Percentiles rank a stretch among this genome's conserved stretches.
phyloP scores from a whole-genome alignment of 2,888 invertebrate species.

The Uloborus plumipes region DNA sequence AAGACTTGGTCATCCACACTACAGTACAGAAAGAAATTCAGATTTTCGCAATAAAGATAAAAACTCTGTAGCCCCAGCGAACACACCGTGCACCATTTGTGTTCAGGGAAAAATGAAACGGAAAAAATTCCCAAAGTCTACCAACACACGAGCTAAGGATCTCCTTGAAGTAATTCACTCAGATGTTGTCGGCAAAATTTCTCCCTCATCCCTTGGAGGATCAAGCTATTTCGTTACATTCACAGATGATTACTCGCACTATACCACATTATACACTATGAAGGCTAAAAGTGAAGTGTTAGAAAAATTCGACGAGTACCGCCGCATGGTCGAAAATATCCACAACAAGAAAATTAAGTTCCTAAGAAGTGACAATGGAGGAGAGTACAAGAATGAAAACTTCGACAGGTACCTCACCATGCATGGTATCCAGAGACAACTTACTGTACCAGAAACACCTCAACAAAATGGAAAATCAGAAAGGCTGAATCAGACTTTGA shows the following conservation, averaged over 20 bases:
- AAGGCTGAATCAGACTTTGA: not conserved
- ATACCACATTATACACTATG: slow-evolving; percentile 18
- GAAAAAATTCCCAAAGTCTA: slow-evolving; percentile 16
- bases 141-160: slow-evolving; percentile 17
- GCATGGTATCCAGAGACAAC: slow-evolving; percentile 13
- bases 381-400: not conserved
- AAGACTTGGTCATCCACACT: slow-evolving; percentile 21
- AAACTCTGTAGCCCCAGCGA: not conserved
- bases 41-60: not conserved
- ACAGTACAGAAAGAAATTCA: not conserved
- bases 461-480: not conserved
- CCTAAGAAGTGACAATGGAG: slow-evolving; percentile 3
- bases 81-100: not conserved
- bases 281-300: slow-evolving; percentile 18
- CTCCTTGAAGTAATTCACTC: slow-evolving; percentile 23
- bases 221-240: slow-evolving; percentile 21
- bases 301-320: slow-evolving; percentile 17
- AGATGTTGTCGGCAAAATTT: slow-evolving; percentile 32
- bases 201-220: slow-evolving; percentile 21
- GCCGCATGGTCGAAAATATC: slow-evolving; percentile 9
- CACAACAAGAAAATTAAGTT: slow-evolving; percentile 13
- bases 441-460: no score
- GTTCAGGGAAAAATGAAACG: slow-evolving; percentile 22
- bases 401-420: slow-evolving; percentile 4
- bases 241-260: slow-evolving; percentile 16